Evolutionary conservation across 2,888 invertebrate genomes (phyloP), one percentile per base, ranked within the genome.

Genomic region (Didymodactylos carnosus): DNA sequence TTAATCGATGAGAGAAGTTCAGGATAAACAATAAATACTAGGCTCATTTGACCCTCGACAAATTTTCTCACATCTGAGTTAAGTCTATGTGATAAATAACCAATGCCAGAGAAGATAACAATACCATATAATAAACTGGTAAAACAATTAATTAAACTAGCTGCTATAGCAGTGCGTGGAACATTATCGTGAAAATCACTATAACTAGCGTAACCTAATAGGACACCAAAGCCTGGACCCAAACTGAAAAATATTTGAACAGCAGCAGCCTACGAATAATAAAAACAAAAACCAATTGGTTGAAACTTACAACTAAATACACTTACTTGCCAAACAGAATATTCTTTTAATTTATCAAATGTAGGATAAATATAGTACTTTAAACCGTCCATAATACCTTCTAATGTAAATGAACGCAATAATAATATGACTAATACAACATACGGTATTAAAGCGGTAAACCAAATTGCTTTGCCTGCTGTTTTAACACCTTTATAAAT

Each of bases 1-100:
- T n/a, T n/a, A n/a, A 94, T 91, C 40, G 91, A 92, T 39, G 94
- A 91, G 78, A 94, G 91, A 71, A 94, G 94, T 82, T 93, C 93
- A 0, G 94, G 94, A 84, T 94, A 94, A 39, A 94, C 94, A 78
- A 94, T 90, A 84, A 90, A 92, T 75, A 94, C 93, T 73, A 94
- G 85, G 0, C 94, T 93, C 0, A 92, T 78, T 82, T 87, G 91
- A 82, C 91, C 71, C 62, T 46, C 84, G 0, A 92, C 92, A 13
- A 94, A 92, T 79, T 91, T 88, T 78, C 90, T 88, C 73, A 94
- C 90, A 75, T 88, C 88, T 79, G 90, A 91, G 80, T 91, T 88
- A 80, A 92, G 91, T 16, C 90, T 89, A 79, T 89, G 88, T 0
- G 94, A 91, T 94, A 94, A 94, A 83, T 82, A 81, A 29, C 83